Evolutionary conservation across 2,888 invertebrate genomes (phyloP), one percentile per base, ranked within the genome.

Genomic region (Monoplex corrugatus): DNA sequence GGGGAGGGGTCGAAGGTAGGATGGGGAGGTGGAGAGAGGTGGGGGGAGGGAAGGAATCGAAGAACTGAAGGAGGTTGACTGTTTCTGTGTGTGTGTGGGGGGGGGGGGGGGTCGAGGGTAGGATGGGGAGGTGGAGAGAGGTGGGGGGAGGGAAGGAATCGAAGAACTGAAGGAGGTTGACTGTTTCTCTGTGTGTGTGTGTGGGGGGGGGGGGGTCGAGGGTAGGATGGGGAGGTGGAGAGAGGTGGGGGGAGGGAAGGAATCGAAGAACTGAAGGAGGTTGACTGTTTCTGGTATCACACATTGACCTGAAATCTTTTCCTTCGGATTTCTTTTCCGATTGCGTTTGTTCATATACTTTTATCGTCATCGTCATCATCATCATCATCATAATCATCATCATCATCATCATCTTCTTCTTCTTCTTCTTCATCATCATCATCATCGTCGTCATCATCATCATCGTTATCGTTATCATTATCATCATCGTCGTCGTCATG

Each of bases 401-500:
- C 89, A 45, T 50, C 89, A 84, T 57, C 86, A 40, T 84, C 90
- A 50, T 75, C 88, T 85, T 45, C 82, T 68, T 75, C 88, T 78
- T 35, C 84, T 80, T 78, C 85, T 87, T 68, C 68, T 68, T 68
- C 68, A n/a, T 68, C 63, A 28, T 68, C 63, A 3, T 23, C 0
- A 16, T 72, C 72, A 5, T 32, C 32, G 3, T n/a, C 35, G 72
- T 72, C 32, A 6, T n/a, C 72, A 35, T n/a, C 5, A 3, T 72
- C 35, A 32, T 72, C 32, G 35, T 32, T 19, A 32, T 32, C 35
- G 72, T 72, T 35, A 32, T 72, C 35, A 6, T 5, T 6, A 72
- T 5, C 72, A 35, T 32, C 72, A 72, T 8, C 32, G 35, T 35
- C 35, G 35, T 35, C 32, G 32, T 35, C 32, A 57, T 5, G 2